Conservation (phyloP, 1,140 invertebrate genomes). For the Camponotus vicinus region DNA sequence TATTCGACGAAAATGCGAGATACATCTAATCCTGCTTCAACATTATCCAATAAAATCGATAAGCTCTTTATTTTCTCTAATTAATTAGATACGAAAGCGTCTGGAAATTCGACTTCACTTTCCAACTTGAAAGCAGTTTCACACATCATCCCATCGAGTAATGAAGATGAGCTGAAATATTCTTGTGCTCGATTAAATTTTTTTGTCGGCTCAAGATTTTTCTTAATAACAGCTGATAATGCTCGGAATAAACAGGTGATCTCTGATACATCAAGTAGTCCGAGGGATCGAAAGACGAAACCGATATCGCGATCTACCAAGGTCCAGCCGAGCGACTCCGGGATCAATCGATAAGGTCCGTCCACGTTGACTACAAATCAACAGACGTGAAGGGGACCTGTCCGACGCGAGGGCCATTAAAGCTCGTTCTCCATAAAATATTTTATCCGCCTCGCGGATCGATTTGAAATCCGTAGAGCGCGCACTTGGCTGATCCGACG, state of each 20-base stretch:
- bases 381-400: slow-evolving; percentile 51
- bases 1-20: neutral
- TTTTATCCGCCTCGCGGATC: slow-evolving; percentile 77
- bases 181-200: neutral
- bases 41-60: neutral
- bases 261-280: neutral
- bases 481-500: slow-evolving; percentile 43
- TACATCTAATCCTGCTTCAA: neutral
- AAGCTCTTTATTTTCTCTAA: neutral
- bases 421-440: slow-evolving; percentile 77
- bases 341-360: slow-evolving; percentile 74
- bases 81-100: neutral
- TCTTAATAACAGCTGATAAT: neutral
- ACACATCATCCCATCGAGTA: neutral
- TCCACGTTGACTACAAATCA: slow-evolving; percentile 72
- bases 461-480: slow-evolving; percentile 77
- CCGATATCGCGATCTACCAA: slow-evolving; percentile 70
- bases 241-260: neutral
- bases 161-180: neutral
- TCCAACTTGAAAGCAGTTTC: neutral
- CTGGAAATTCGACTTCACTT: neutral
- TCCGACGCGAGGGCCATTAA: slow-evolving; percentile 72
- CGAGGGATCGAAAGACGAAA: neutral
- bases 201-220: neutral
- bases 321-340: slow-evolving; percentile 43